Evolutionary conservation across 2,113 vertebrate genomes (phyloP).

Genomic region (Agapornis roseicollis): DNA sequence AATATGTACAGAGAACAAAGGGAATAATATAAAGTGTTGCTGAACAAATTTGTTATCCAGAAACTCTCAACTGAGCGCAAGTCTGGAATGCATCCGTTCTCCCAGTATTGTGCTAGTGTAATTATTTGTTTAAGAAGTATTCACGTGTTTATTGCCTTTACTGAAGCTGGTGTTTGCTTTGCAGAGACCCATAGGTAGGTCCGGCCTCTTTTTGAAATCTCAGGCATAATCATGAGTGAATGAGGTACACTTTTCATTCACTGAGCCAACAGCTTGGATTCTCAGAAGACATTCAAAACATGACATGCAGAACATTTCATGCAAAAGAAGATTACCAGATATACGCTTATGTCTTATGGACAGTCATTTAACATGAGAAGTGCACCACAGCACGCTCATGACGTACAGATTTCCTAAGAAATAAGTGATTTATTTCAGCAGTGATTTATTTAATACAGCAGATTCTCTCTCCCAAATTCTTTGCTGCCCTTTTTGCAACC

Average conservation of each 20-base stretch:
- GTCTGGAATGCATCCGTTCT: slow-evolving; percentile 44
- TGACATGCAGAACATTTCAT: fast-evolving
- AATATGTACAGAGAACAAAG: background rate
- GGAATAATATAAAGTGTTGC: slow-evolving; percentile 11
- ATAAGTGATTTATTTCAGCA: background rate
- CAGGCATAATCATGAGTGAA: background rate
- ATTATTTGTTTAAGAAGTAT: slow-evolving; percentile 43
- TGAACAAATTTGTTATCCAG: slow-evolving; percentile 19
- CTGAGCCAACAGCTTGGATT: background rate
- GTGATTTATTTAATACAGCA: background rate
- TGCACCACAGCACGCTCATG: background rate
- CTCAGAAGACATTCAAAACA: background rate
- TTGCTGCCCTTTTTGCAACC: background rate
- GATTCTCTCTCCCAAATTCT: background rate
- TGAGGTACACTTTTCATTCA: background rate
- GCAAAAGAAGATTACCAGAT: background rate
- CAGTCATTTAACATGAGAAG: background rate
- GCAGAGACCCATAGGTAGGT: slow-evolving; percentile 10
- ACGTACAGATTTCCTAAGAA: background rate
- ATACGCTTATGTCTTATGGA: fast-evolving
- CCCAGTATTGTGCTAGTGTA: background rate
- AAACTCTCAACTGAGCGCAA: background rate
- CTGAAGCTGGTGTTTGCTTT: slow-evolving; percentile 24
- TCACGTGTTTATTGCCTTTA: background rate
- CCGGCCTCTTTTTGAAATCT: background rate